A percentile compares a stretch with the other conserved stretches of the same genome.
phyloP scores from a whole-genome alignment of 2,797 vertebrate genomes.

The Myripristis murdjan region DNA sequence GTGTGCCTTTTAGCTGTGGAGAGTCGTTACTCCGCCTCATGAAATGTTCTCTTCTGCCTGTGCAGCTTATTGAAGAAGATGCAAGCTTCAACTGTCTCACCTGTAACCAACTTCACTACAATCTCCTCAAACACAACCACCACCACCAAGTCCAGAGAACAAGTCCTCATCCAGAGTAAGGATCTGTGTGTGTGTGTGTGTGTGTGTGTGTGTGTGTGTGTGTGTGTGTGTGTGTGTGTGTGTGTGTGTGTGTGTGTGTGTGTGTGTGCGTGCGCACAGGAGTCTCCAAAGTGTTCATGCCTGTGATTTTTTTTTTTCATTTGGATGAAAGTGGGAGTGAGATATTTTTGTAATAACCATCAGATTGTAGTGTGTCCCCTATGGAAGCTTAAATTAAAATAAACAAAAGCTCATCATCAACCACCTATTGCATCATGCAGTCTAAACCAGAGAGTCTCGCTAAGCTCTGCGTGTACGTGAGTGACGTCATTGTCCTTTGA shows the following conservation, averaged over 20 bases:
- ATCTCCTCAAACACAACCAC: slow-evolving; percentile 75
- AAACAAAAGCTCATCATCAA: slow-evolving; percentile 15
- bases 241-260: slow-evolving; percentile 19
- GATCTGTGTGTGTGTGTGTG: slow-evolving; percentile 18
- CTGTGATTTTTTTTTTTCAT: not conserved
- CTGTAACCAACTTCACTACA: slow-evolving; percentile 74
- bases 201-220: slow-evolving; percentile 19
- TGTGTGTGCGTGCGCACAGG: slow-evolving; percentile 2
- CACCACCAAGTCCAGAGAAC: slow-evolving; percentile 88
- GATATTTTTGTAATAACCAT: not conserved
- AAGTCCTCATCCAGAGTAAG: slow-evolving; percentile 96
- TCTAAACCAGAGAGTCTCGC: slow-evolving; percentile 41
- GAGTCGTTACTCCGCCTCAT: not conserved
- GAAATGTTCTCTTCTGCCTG: slow-evolving; percentile 14
- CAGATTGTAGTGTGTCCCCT: not conserved
- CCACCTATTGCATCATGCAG: slow-evolving; percentile 7
- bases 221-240: not conserved
- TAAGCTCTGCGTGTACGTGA: slow-evolving; percentile 28
- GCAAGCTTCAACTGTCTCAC: slow-evolving; percentile 83
- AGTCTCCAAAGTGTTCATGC: not conserved
- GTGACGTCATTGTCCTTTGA: not conserved
- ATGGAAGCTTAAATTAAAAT: slow-evolving; percentile 8
- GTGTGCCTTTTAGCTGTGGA: not conserved
- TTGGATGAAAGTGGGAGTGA: slow-evolving; percentile 12
- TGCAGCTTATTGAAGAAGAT: slow-evolving; percentile 86